Evolutionary conservation across 1,140 invertebrate species (phyloP).

Genomic region (Lethocerus indicus): DNA sequence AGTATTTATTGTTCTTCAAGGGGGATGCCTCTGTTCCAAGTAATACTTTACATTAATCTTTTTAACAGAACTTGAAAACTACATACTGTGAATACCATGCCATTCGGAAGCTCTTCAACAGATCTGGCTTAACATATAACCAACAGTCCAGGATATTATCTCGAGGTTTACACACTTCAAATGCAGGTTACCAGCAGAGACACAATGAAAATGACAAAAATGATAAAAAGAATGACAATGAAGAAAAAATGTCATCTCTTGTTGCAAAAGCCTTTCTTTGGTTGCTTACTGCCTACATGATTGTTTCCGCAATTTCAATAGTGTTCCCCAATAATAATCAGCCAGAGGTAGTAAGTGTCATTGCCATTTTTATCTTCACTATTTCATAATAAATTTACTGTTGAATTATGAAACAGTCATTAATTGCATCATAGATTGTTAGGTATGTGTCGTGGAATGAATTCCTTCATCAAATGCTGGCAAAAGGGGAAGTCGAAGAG

Average conservation of each 20-base stretch:
- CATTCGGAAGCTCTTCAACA: constrained; percentile 8
- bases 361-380: too few relatives aligned
- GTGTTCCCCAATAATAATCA: constrained; percentile 51
- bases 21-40: too few relatives aligned
- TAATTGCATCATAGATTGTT: constrained; percentile 21
- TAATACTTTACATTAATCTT: too few relatives aligned
- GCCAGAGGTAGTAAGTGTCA: constrained; percentile 37
- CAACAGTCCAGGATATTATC: constrained; percentile 1
- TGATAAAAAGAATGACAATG: constrained; percentile 30
- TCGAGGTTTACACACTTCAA: constrained; percentile 6
- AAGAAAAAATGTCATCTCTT: constrained; percentile 44
- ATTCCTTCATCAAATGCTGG: constrained; percentile 82
- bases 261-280: constrained; percentile 54
- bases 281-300: constrained; percentile 54
- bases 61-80: constrained; percentile 1
- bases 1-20: too few relatives aligned
- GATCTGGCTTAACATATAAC: constrained; percentile 6
- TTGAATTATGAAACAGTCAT: not conserved
- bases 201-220: constrained; percentile 12
- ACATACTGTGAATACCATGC: constrained; percentile 5
- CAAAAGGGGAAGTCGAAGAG: constrained; percentile 82
- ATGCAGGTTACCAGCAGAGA: not conserved
- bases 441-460: constrained; percentile 85
- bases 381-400: not conserved
- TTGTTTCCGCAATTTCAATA: constrained; percentile 47